Conservation (phyloP, 2,113 vertebrate genomes). For the Ciconia boyciana region DNA sequence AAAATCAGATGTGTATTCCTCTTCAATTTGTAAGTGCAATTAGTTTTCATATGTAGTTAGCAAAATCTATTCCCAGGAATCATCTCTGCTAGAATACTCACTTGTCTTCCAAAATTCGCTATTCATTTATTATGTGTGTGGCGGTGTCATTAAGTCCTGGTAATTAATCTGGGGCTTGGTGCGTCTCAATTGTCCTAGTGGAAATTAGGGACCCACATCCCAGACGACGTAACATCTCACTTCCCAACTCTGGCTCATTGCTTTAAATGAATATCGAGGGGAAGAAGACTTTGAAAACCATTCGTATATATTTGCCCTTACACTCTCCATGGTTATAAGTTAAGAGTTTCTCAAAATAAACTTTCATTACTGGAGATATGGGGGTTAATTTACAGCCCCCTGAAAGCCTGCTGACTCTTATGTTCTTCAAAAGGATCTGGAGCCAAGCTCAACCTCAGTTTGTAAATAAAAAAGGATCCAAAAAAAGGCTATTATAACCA, state of each 20-base stretch:
- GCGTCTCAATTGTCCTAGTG: not conserved
- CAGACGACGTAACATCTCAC: not conserved
- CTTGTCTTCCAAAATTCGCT: not conserved
- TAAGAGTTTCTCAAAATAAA: not conserved
- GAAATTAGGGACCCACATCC: not conserved
- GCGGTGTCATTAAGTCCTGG: conserved; percentile 18
- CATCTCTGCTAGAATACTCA: not conserved
- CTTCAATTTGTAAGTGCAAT: not conserved
- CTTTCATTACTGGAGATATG: fast-evolving
- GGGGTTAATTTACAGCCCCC: not conserved
- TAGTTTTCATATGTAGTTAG: not conserved
- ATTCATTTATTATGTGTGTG: not conserved
- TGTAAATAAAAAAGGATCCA: not conserved
- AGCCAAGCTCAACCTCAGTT: not conserved
- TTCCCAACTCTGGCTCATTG: not conserved
- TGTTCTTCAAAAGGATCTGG: not conserved
- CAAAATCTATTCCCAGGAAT: conserved; percentile 15
- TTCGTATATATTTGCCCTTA: not conserved
- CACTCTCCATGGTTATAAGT: not conserved
- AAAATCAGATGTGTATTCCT: not conserved
- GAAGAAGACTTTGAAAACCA: not conserved
- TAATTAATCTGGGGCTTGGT: conserved; percentile 59
- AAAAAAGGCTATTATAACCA: not conserved
- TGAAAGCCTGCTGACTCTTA: fast-evolving
- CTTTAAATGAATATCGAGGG: not conserved